Conservation (phyloP, 2,113 vertebrate genomes). For the Salvelinus fontinalis region DNA sequence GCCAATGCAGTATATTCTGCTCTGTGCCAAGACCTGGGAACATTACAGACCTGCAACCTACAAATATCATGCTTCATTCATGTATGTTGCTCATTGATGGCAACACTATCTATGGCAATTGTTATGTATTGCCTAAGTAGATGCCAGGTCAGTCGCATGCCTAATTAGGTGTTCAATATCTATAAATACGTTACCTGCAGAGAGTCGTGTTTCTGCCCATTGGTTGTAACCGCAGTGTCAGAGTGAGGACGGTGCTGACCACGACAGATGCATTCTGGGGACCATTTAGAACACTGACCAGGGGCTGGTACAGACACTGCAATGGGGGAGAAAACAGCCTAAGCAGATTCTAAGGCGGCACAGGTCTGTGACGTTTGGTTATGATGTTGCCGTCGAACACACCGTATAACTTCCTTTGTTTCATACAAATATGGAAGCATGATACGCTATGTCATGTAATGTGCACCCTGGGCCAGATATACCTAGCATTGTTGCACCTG, state of each 20-base stretch:
- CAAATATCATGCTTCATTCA: neutral
- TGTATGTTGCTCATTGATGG: no score
- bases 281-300: conserved; percentile 51
- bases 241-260: conserved; percentile 68
- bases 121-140: neutral
- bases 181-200: conserved; percentile 62
- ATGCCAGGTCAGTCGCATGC: neutral
- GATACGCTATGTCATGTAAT: no score
- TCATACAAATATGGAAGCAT: neutral
- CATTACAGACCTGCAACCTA: conserved; percentile 14
- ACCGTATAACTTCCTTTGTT: neutral
- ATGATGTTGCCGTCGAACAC: neutral
- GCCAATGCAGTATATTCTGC: conserved; percentile 52
- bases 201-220: conserved; percentile 41
- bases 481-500: no score
- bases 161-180: neutral
- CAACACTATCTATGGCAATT: no score
- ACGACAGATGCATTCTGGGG: conserved; percentile 58
- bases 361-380: neutral
- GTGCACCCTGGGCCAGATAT: no score
- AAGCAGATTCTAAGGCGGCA: neutral
- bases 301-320: conserved; percentile 71
- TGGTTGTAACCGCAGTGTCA: conserved; percentile 59
- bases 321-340: neutral
- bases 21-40: conserved; percentile 22